Evolutionary conservation across 2,888 invertebrate genomes (phyloP), one percentile per base, ranked within the genome.

Genomic region (Ichneumoninae sp.): DNA sequence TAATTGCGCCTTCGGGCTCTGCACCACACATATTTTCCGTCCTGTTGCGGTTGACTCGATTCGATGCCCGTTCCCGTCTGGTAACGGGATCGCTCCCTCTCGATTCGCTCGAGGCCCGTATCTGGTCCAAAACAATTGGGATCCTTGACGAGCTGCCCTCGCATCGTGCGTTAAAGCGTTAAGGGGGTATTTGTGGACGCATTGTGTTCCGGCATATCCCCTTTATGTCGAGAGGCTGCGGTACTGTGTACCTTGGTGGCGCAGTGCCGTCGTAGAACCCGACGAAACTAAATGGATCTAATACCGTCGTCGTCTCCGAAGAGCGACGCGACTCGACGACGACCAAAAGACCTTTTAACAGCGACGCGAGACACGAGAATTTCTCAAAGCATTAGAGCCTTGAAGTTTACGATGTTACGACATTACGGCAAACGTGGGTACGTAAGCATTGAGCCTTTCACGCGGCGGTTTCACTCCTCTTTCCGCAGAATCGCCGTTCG

Each of bases 271-370:
- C 40, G 36, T 13, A 26, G n/a, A 40, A 16, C 13, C 71, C 22
- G 60, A 36, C 71, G 40, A 71, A 71, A 71, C 71, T 71, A 54
- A 57, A 57, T 71, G 71, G 47, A 71, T 33, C 71, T 54, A 71
- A 71, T 71, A 40, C 57, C 54, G 36, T 71, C 36, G 54, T 54
- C 54, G 54, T 13, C 54, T 30, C 54, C 54, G 54, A 40, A 40
- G 44, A 30, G 26, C 30, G 47, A 44, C 22, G 26, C 26, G 40
- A n/a, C 30, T 19, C 10, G 36, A 52, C 70, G 54, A 13, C 33
- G 52, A 19, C 52, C 19, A 70, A 33, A 54, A 71, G 22, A 16
- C 22, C 22, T 40, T 71, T 40, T 13, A 69, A 30, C n/a, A 70
- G 57, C 36, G 16, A 40, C 57, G 40, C 16, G 54, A 54, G 5